Percentiles rank a stretch among this genome's conserved stretches.
Conservation (phyloP, 2,888 invertebrate species). For the Loripinus fragilis region DNA sequence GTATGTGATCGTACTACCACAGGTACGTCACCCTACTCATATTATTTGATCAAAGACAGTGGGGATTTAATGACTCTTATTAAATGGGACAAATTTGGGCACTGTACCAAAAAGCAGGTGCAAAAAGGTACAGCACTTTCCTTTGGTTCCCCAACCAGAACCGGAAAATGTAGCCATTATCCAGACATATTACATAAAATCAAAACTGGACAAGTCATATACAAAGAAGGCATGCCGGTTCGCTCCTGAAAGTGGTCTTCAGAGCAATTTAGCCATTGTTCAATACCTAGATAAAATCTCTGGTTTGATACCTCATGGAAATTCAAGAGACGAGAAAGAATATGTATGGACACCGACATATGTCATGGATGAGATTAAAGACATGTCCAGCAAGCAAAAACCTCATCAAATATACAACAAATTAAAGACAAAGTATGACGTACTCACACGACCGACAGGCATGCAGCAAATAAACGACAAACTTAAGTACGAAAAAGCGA, state of each 20-base stretch:
- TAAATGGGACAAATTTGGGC: no score
- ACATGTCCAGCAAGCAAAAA: slow-evolving; percentile 16
- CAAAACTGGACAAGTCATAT: no score
- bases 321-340: slow-evolving; percentile 4
- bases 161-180: no score
- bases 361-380: slow-evolving; percentile 23
- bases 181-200: no score
- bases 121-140: no score
- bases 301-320: slow-evolving; percentile 21
- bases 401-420: slow-evolving; percentile 24
- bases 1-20: no score
- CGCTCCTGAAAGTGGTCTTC: not conserved
- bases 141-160: no score
- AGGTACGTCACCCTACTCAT: no score
- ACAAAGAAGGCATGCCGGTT: no score
- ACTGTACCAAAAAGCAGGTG: no score
- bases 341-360: slow-evolving; percentile 17
- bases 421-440: slow-evolving; percentile 22
- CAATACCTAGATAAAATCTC: slow-evolving; percentile 24
- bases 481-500: not conserved
- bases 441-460: not conserved
- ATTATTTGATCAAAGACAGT: no score
- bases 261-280: slow-evolving; percentile 20
- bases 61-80: no score
- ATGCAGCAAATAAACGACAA: slow-evolving; percentile 4